These are phyloP conservation scores for Lemur catta DNA, from an alignment of 2,797 vertebrate species.

Conservation along the genomic window DNA sequence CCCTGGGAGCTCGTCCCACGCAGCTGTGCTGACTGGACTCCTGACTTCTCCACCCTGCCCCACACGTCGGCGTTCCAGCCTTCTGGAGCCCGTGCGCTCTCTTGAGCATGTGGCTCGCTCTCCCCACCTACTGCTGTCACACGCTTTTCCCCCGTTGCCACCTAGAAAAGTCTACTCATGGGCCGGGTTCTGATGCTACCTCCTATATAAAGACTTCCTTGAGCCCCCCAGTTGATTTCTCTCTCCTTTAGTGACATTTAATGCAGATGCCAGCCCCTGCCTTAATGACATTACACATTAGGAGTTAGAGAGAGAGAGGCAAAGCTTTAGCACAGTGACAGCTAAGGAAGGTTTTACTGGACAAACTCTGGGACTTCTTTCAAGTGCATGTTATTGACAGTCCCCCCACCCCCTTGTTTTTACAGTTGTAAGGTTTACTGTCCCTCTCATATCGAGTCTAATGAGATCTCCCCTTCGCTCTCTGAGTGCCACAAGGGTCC, in stretches of 20 bases:
- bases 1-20: no score
- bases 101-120: not conserved
- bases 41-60: not conserved
- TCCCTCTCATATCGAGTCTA: not conserved
- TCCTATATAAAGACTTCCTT: not conserved
- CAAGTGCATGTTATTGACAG: not conserved
- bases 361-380: not conserved
- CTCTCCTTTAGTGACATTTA: not conserved
- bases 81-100: no score
- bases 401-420: fast-evolving
- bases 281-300: not conserved
- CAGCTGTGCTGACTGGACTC: not conserved
- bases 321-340: not conserved
- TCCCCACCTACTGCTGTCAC: not conserved
- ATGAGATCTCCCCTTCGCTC: not conserved
- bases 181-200: not conserved
- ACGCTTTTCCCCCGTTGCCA: not conserved
- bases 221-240: not conserved
- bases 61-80: fast-evolving
- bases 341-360: not conserved
- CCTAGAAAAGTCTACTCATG: not conserved
- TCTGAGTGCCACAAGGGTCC: not conserved
- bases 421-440: not conserved
- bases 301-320: not conserved
- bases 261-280: not conserved